These are phyloP conservation scores for Halocaridina rubra DNA, from an alignment of 2,888 invertebrate genomes.

Conservation along the genomic window DNA sequence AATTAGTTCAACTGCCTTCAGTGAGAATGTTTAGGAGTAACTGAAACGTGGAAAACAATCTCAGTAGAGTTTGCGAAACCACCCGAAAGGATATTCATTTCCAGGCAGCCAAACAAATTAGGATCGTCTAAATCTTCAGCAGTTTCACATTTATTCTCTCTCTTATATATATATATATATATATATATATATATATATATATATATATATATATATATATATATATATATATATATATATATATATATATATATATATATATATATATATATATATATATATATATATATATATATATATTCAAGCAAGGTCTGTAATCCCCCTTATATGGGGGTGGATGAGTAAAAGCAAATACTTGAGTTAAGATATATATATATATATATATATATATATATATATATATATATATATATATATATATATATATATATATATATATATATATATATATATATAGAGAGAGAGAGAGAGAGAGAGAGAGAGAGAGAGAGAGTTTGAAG, in stretches of 20 bases:
- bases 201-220: constrained; percentile 1
- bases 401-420: constrained; percentile 1
- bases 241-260: constrained; percentile 1
- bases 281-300: not conserved
- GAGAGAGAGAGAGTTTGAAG: too few relatives aligned
- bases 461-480: too few relatives aligned
- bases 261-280: constrained; percentile 1
- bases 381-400: constrained; percentile 1
- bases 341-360: too few relatives aligned
- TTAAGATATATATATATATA: too few relatives aligned
- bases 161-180: not conserved
- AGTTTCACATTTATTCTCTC: not conserved
- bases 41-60: too few relatives aligned
- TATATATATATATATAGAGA: too few relatives aligned
- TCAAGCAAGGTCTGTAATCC: not conserved
- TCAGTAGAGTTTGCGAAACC: too few relatives aligned
- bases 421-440: constrained; percentile 1
- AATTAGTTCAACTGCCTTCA: too few relatives aligned
- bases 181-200: constrained; percentile 1
- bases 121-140: not conserved
- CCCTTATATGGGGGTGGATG: too few relatives aligned
- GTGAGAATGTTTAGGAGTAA: too few relatives aligned
- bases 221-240: constrained; percentile 1
- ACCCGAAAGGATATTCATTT: not conserved
- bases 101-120: not conserved